Conservation (phyloP, 2,797 vertebrate species). For the Sebastes paucispinis region DNA sequence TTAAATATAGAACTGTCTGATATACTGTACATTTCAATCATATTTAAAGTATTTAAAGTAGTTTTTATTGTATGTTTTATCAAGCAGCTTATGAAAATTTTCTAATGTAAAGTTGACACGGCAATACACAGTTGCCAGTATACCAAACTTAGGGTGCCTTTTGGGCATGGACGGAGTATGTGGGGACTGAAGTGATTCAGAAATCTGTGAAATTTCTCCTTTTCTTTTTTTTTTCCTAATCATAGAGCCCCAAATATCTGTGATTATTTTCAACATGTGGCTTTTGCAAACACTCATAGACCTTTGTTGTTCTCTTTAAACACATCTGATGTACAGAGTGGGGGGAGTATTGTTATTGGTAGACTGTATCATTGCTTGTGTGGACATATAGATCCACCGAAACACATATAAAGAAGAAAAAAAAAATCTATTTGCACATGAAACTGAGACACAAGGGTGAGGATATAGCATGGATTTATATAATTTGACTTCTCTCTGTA, state of each 20-base stretch:
- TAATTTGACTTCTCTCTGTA: conserved; percentile 39
- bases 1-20: conserved; percentile 71
- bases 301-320: conserved; percentile 47
- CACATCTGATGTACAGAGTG: conserved; percentile 43
- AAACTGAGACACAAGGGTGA: conserved; percentile 3
- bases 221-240: conserved; percentile 5
- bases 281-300: conserved; percentile 31
- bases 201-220: conserved; percentile 52
- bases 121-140: conserved; percentile 68
- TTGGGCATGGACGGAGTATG: conserved; percentile 66
- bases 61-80: conserved; percentile 78
- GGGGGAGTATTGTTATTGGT: conserved; percentile 16
- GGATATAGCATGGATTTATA: conserved; percentile 8
- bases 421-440: conserved; percentile 39
- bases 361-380: conserved; percentile 38
- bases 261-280: conserved; percentile 42
- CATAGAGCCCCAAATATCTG: conserved; percentile 40
- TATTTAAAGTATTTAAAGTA: conserved; percentile 77
- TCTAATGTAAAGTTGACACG: conserved; percentile 63
- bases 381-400: conserved; percentile 31
- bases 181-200: conserved; percentile 54
- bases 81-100: conserved; percentile 64
- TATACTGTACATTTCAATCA: conserved; percentile 78
- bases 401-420: conserved; percentile 19
- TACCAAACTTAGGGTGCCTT: conserved; percentile 78